A percentile compares a stretch with the other conserved stretches of the same genome.
Conservation (phyloP, 1,140 invertebrate species). For the Hydropsyche tenuis region DNA sequence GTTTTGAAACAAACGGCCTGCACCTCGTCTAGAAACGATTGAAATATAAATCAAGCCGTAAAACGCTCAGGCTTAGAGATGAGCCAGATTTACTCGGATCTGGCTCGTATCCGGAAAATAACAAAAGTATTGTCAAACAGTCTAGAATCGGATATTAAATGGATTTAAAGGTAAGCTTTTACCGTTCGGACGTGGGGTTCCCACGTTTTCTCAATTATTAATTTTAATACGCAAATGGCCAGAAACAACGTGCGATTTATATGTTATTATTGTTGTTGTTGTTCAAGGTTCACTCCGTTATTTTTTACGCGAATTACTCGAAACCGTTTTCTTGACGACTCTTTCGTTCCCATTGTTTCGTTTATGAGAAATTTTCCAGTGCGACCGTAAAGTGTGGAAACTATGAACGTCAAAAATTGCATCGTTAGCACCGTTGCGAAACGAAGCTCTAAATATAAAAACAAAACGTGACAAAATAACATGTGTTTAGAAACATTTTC, state of each 20-base stretch:
- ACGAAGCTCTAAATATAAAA: no score
- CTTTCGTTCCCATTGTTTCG: constrained; percentile 7
- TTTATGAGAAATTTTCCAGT: not conserved
- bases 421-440: no score
- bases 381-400: not conserved
- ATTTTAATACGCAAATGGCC: not conserved
- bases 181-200: not conserved
- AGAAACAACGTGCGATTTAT: constrained; percentile 6
- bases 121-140: no score
- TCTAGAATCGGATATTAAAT: no score
- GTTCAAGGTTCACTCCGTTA: constrained; percentile 2
- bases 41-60: constrained; percentile 16
- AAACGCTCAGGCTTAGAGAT: not conserved
- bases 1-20: not conserved
- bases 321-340: not conserved
- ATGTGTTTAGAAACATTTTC: no score
- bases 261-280: not conserved
- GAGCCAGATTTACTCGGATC: constrained; percentile 16
- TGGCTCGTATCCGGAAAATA: not conserved
- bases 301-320: constrained; percentile 17
- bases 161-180: no score
- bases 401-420: not conserved
- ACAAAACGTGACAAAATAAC: no score
- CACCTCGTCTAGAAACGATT: not conserved
- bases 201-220: not conserved